phyloP scores from a whole-genome alignment of 2,888 invertebrate genomes.

The Tetanocera ferruginea region DNA sequence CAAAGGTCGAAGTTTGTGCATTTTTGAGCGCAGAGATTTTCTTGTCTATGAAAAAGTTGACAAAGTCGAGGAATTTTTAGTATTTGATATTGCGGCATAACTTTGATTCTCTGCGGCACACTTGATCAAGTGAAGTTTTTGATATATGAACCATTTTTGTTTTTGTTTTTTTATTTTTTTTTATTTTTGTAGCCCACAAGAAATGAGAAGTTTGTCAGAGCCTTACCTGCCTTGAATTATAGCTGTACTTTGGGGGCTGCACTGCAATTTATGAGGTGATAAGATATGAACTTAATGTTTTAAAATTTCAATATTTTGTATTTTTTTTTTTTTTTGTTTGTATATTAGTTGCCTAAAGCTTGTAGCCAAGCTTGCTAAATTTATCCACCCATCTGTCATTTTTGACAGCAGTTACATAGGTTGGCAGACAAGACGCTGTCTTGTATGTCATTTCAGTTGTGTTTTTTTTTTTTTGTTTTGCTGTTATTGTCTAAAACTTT shows the following conservation, averaged over 20 bases:
- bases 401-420: slow-evolving; percentile 8
- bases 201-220: too few species aligned
- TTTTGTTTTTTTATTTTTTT: too few species aligned
- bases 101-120: slow-evolving; percentile 32
- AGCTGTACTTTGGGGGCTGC: background rate
- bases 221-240: background rate
- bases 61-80: slow-evolving; percentile 18
- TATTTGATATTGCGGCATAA: background rate
- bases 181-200: background rate
- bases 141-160: background rate
- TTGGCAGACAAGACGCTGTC: slow-evolving; percentile 17
- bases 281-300: background rate
- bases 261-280: background rate
- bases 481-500: slow-evolving; percentile 27
- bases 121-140: slow-evolving; percentile 34
- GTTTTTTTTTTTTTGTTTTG: background rate
- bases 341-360: too few species aligned
- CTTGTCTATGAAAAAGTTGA: slow-evolving; percentile 28
- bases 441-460: background rate
- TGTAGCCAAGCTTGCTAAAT: background rate
- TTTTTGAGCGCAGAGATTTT: slow-evolving; percentile 35
- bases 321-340: background rate
- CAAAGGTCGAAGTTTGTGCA: slow-evolving; percentile 38
- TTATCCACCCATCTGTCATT: slow-evolving; percentile 26
- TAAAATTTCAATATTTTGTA: slow-evolving; percentile 9